Percentiles rank a stretch among this genome's conserved stretches.
These are phyloP conservation scores for Raja brachyura DNA, from an alignment of 2,113 vertebrate genomes.

Conservation along the genomic window DNA sequence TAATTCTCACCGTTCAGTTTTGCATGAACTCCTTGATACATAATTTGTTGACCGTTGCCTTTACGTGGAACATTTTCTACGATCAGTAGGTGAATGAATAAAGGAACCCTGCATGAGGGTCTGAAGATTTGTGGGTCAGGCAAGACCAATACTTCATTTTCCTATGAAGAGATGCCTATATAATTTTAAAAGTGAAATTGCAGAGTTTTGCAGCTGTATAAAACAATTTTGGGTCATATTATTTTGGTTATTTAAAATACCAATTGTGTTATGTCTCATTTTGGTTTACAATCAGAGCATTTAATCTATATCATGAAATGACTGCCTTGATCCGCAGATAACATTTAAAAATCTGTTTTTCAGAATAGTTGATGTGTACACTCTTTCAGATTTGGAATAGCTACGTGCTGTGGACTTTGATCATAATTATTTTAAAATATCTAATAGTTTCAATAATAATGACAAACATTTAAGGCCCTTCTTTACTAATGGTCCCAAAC, in stretches of 20 bases:
- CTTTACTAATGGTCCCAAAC: background rate
- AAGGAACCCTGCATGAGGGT: background rate
- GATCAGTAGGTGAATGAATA: background rate
- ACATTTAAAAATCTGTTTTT: background rate
- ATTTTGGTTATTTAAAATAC: too few species aligned
- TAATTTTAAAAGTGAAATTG: too few species aligned
- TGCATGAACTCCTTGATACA: background rate
- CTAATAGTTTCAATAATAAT: too few species aligned
- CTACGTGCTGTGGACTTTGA: background rate
- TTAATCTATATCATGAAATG: background rate
- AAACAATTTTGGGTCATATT: background rate
- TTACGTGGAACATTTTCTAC: background rate
- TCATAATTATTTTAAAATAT: background rate
- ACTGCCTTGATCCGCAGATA: background rate
- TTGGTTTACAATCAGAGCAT: background rate
- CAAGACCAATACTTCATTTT: background rate
- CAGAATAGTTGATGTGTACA: background rate
- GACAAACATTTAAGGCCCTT: background rate
- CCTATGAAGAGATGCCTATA: background rate
- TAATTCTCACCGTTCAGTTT: too few species aligned
- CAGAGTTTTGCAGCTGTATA: background rate
- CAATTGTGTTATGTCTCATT: background rate
- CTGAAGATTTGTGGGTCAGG: background rate
- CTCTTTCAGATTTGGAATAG: background rate
- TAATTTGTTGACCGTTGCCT: background rate